phyloP scores from a whole-genome alignment of 1,140 invertebrate genomes.

The Tetraneura akinire region DNA sequence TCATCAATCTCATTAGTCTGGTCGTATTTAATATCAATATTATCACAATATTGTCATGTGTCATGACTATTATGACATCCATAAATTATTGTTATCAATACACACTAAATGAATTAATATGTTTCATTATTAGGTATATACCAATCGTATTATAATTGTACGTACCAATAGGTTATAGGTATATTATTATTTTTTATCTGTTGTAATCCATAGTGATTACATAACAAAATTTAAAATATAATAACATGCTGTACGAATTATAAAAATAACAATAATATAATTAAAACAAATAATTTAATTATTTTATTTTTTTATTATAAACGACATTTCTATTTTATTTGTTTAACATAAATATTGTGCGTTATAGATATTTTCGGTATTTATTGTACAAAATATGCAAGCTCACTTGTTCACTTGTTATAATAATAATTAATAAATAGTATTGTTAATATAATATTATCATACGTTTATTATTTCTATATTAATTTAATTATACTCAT shows the following conservation, averaged over 20 bases:
- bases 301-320: constrained; percentile 27
- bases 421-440: not conserved
- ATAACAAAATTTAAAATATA: too few relatives aligned
- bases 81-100: too few relatives aligned
- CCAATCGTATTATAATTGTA: too few relatives aligned
- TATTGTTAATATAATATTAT: not conserved
- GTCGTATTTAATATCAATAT: too few relatives aligned
- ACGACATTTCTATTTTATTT: constrained; percentile 19
- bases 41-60: too few relatives aligned
- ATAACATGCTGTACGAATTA: not conserved
- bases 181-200: too few relatives aligned
- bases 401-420: not conserved
- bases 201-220: too few relatives aligned
- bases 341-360: constrained; percentile 31
- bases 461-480: constrained; percentile 1
- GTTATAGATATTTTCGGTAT: not conserved
- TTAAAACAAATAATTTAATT: constrained; percentile 21
- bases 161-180: too few relatives aligned
- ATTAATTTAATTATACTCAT: not conserved
- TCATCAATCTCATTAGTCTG: too few relatives aligned
- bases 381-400: constrained; percentile 36
- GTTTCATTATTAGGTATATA: too few relatives aligned
- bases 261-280: constrained; percentile 13
- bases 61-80: too few relatives aligned
- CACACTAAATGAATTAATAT: too few relatives aligned